Conservation (phyloP, 2,113 vertebrate genomes). For the Poeciliopsis turrubarensis region DNA sequence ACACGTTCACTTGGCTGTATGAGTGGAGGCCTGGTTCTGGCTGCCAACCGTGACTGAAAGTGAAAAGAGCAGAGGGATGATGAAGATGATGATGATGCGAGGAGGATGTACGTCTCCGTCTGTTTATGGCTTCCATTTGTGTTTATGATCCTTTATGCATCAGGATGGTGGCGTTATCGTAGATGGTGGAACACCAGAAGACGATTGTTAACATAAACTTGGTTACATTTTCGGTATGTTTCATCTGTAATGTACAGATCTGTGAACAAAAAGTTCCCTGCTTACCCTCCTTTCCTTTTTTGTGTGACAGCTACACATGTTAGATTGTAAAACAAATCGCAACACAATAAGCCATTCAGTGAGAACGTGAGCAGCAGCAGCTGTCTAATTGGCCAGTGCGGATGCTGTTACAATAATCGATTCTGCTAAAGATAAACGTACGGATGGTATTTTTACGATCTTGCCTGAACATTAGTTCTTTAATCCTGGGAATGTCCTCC, state of each 20-base stretch:
- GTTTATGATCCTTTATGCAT: slow-evolving; percentile 15
- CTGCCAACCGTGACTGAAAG: slow-evolving; percentile 41
- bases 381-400: no score
- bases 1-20: slow-evolving; percentile 62
- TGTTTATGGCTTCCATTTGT: slow-evolving; percentile 22
- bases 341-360: no score
- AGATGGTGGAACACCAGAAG: slow-evolving; percentile 26
- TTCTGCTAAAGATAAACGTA: no score
- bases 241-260: background rate
- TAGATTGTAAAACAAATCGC: no score
- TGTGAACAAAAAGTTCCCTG: no score
- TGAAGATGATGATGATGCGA: background rate
- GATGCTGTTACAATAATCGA: no score
- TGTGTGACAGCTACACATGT: no score
- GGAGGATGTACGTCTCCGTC: slow-evolving; percentile 20
- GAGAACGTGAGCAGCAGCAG: no score
- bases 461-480: no score
- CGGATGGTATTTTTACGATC: no score
- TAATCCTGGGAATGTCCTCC: no score
- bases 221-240: slow-evolving; percentile 8
- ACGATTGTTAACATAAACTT: slow-evolving; percentile 2
- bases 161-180: slow-evolving; percentile 14
- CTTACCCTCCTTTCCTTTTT: no score
- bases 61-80: slow-evolving; percentile 6
- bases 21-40: slow-evolving; percentile 43